Conservation (phyloP, 1,140 invertebrate genomes). For the Calephelis nemesis region DNA sequence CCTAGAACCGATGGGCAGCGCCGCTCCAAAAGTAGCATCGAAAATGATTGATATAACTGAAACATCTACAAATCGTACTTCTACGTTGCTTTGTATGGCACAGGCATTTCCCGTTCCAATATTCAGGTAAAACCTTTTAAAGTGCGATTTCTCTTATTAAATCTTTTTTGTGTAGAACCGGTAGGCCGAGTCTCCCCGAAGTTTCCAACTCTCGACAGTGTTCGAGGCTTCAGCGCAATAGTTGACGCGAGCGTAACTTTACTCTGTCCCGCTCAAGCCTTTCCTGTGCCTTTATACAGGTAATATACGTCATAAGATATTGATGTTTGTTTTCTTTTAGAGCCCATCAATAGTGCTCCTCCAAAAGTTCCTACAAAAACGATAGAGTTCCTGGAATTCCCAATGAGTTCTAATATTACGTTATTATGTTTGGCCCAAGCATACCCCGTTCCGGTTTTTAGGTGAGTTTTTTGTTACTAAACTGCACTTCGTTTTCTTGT, state of each 20-base stretch:
- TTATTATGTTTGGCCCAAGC: conserved; percentile 84
- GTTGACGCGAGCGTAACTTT: conserved; percentile 76
- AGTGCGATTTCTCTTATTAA: conserved; percentile 20
- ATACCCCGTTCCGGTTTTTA: conserved; percentile 83
- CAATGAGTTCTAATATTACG: conserved; percentile 74
- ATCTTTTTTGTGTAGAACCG: conserved; percentile 58
- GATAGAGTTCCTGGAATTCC: conserved; percentile 71
- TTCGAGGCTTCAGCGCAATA: conserved; percentile 78
- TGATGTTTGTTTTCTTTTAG: conserved; percentile 75
- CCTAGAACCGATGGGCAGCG: conserved; percentile 86
- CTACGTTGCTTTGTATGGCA: conserved; percentile 85
- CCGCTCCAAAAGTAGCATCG: conserved; percentile 83
- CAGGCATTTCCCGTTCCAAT: conserved; percentile 86
- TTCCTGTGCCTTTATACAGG: conserved; percentile 83
- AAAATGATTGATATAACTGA: conserved; percentile 72
- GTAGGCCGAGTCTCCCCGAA: conserved; percentile 83
- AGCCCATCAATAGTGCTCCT: conserved; percentile 79
- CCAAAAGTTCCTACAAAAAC: conserved; percentile 81
- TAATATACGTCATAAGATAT: conserved; percentile 52
- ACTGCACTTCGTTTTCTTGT: not conserved
- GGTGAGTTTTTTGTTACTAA: conserved; percentile 68
- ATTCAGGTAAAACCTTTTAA: conserved; percentile 80
- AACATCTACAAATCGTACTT: conserved; percentile 56
- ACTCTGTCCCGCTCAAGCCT: conserved; percentile 83
- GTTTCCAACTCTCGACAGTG: conserved; percentile 84